Base-by-base conservation (phyloP, 2,797 vertebrate species). In the Peromyscus melanophrys region DNA sequence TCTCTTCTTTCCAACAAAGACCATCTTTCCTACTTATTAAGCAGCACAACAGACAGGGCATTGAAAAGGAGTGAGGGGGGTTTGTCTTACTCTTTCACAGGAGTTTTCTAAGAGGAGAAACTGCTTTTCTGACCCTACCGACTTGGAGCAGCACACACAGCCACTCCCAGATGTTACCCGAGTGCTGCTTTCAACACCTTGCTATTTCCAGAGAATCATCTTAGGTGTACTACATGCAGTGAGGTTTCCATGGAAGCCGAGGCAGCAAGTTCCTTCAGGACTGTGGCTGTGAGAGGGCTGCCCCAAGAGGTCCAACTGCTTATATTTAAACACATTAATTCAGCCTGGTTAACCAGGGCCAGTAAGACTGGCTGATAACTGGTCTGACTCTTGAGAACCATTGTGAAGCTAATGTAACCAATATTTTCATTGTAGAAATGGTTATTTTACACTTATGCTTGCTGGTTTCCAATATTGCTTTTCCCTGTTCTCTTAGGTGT, bases 321-420 rank as follows among this genome's bases (percentile, higher is more conserved):
- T 88, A 29, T 19, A 43, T 2, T 76, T 34, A 84, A 86, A 81
- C 46, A 75, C 10, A 37, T 23, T 14, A 67, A 43, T 6, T 34
- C 63, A 52, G 73, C 49, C 37, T 81, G 52, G 34, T 76, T 87
- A 71, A 80, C 17, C 4, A 90, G 40, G 81, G n/a, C 37, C 67
- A 61, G 40, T 59, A 40, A 84, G 55, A 82, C 10, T 85, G 86
- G 55, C 34, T 46, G 69, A 89, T 6, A 78, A 61, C 13, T 59
- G 23, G 25, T 75, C 34, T 95, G 67, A 67, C n/a, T 90, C 23
- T 87, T 57, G 59, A 71, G 59, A 89, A 91, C 46, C 89, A 81
- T 0, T 82, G 43, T 23, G 23, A 90, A 87, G 4, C 31, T 83
- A 52, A 65, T 49, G 1, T 43, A 80, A 92, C 87, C 55, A 37